Evolutionary conservation across 2,888 invertebrate species (phyloP), one percentile per base, ranked within the genome.

Genomic region (Diaperis boleti): DNA sequence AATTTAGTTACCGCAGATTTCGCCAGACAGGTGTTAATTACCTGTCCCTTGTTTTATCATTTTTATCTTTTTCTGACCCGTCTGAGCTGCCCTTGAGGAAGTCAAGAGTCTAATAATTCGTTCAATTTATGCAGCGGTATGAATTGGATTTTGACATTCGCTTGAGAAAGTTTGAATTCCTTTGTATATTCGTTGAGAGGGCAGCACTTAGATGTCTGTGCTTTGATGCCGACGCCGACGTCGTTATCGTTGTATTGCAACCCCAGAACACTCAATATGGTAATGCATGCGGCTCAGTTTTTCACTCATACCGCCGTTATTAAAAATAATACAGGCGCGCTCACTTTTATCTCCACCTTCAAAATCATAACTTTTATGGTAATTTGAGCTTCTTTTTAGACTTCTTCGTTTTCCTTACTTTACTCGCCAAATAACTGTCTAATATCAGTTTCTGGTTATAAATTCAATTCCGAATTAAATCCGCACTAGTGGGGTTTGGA

Each of bases 61-160:
- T 22, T 22, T 22, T 7, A 22, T 22, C 22, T 22, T 7, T 22
- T 22, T 22, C 33, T 33, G n/a, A 41, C 41, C 20, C 13, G 33
- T 22, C 44, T 26, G 20, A 20, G 4, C 11, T 18, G 10, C 13
- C 10, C 8, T 45, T 45, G 17, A 56, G 33, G 18, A 29, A 31
- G 42, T 56, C 35, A 35, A 59, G 65, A 61, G 62, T 66, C 71
- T 72, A 71, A 72, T 73, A 72, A 72, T 72, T 72, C 70, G 71
- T 73, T 72, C 73, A 74, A 74, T 74, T 74, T 74, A 72, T 73
- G 70, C 72, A 56, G 68, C 59, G 69, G 70, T 68, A 67, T 71
- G 71, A 74, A 73, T 71, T 71, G 73, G 69, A 70, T 72, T 74
- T 74, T 70, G 70, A 74, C 70, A 67, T 74, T 71, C 74, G 73